phyloP scores from a whole-genome alignment of 2,797 vertebrate species.

The Rhabdophis nuchalis region DNA sequence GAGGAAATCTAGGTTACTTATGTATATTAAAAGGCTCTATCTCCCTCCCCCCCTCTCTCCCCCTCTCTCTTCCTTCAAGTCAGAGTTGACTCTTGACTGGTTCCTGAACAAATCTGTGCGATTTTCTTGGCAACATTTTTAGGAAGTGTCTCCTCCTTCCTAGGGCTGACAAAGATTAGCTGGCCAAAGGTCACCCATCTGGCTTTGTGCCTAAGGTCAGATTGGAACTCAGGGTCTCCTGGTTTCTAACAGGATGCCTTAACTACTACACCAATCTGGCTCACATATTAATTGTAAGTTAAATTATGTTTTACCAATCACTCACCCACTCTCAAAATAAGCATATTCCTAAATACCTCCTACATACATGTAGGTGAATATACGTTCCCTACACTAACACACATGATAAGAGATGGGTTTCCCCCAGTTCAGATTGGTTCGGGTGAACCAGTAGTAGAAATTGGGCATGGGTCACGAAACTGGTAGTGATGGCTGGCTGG shows the following conservation, averaged over 20 bases:
- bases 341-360: background rate
- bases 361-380: background rate
- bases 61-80: background rate
- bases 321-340: background rate
- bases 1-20: background rate
- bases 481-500: no score
- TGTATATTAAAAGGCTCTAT: background rate
- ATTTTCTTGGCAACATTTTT: background rate
- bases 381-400: background rate
- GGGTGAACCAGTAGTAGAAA: no score
- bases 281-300: background rate
- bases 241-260: background rate
- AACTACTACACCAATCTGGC: background rate
- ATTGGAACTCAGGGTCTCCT: background rate
- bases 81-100: background rate
- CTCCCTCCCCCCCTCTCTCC: background rate
- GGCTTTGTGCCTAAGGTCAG: background rate
- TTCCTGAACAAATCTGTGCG: background rate
- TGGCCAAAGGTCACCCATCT: background rate
- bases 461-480: no score
- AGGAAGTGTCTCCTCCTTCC: background rate
- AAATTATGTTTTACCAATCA: background rate
- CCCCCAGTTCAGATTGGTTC: no score
- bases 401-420: no score
- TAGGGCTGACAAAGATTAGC: background rate